A percentile compares a stretch with the other conserved stretches of the same genome.
Conservation (phyloP, 2,888 invertebrate genomes). For the Caenorhabditis imperialis region DNA sequence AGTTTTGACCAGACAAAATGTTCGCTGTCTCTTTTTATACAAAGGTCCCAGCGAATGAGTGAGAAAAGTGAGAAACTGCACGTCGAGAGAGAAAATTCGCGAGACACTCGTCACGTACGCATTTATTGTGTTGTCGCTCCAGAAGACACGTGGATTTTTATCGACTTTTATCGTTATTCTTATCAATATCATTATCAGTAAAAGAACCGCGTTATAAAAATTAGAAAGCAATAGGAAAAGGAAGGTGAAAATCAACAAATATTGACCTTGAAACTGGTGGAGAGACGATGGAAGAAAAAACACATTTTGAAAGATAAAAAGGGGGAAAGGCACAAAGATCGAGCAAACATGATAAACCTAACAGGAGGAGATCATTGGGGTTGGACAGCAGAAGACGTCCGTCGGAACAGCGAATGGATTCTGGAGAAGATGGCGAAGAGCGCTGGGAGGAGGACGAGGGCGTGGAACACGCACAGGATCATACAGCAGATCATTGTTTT, state of each 20-base stretch:
- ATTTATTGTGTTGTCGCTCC: too few relatives aligned
- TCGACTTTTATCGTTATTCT: too few relatives aligned
- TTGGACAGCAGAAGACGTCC: conserved; percentile 18
- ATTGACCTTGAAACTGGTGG: too few relatives aligned
- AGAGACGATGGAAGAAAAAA: conserved; percentile 5
- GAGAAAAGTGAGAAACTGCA: conserved; percentile 9
- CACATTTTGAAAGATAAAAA: conserved; percentile 12
- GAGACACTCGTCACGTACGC: conserved; percentile 6
- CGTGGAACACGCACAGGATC: conserved; percentile 65
- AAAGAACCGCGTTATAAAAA: conserved; percentile 16
- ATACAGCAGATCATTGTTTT: conserved; percentile 70
- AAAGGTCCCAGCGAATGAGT: neutral
- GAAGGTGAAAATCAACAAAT: neutral
- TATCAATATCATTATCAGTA: conserved; percentile 21
- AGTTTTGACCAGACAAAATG: too few relatives aligned
- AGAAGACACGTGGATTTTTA: too few relatives aligned
- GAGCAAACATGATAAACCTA: conserved; percentile 31
- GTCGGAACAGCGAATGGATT: conserved; percentile 15
- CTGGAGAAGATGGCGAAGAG: conserved; percentile 53
- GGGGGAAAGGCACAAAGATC: conserved; percentile 22
- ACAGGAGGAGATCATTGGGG: conserved; percentile 29
- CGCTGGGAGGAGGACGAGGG: conserved; percentile 63
- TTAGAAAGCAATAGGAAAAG: neutral
- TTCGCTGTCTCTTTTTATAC: too few relatives aligned
- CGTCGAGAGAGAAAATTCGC: conserved; percentile 10